Evolutionary conservation across 2,797 vertebrate genomes (phyloP).

Genomic region (Spheniscus humboldti): DNA sequence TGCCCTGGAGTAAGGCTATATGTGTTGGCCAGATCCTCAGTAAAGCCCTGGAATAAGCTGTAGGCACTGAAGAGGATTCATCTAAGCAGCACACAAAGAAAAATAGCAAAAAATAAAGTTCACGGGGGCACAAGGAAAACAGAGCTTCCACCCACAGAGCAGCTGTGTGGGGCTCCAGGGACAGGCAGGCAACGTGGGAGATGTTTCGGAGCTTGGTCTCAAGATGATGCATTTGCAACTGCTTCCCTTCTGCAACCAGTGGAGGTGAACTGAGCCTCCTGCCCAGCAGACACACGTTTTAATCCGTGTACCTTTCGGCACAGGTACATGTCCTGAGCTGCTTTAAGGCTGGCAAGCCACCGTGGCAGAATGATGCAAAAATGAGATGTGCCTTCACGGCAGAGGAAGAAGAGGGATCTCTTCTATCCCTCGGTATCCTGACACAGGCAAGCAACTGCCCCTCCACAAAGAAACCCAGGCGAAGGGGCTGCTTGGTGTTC

Average conservation of each 20-base stretch:
- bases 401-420: background rate
- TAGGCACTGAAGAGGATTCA: conserved; percentile 20
- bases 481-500: background rate
- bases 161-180: conserved; percentile 28
- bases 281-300: background rate
- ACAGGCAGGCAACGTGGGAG: conserved; percentile 26
- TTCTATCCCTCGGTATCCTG: background rate
- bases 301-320: background rate
- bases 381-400: background rate
- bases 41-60: conserved; percentile 22
- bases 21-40: background rate
- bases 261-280: background rate
- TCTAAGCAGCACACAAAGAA: conserved; percentile 18
- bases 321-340: background rate
- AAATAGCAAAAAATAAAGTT: conserved; percentile 43
- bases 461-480: rapidly evolving
- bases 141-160: conserved; percentile 41
- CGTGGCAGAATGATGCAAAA: background rate
- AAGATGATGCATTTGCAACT: background rate
- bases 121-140: conserved; percentile 13
- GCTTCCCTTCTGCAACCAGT: background rate
- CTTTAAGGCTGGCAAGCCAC: background rate
- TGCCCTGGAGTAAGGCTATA: background rate
- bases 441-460: background rate
- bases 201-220: conserved; percentile 27